Conservation (phyloP, 2,113 vertebrate genomes). For the Cavia porcellus region DNA sequence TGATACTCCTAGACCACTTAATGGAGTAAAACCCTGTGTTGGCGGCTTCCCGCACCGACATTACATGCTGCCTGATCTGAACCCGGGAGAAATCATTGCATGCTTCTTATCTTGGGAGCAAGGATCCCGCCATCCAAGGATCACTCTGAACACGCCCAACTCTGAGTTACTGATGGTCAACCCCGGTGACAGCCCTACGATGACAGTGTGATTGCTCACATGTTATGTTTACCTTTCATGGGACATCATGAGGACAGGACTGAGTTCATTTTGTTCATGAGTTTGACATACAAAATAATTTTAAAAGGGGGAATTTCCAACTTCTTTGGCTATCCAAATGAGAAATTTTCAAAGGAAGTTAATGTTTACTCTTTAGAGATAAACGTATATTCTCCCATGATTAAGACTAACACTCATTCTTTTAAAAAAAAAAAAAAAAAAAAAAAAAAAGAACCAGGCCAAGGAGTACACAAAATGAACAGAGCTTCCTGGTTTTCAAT, state of each 20-base stretch:
- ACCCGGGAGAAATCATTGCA: neutral
- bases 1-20: neutral
- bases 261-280: neutral
- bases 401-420: neutral
- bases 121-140: neutral
- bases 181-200: neutral
- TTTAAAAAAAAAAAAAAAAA: too few relatives aligned
- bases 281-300: constrained; percentile 11
- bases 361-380: constrained; percentile 2
- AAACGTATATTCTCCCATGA: neutral
- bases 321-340: neutral
- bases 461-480: neutral
- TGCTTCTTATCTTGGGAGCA: neutral
- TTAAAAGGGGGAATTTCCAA: neutral
- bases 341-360: constrained; percentile 13
- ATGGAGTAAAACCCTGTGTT: neutral
- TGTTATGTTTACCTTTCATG: neutral
- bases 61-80: neutral
- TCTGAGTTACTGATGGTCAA: neutral
- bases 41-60: neutral
- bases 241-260: neutral
- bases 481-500: neutral
- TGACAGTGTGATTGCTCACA: neutral
- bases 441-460: neutral
- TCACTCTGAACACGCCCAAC: neutral